These are phyloP conservation scores for Catostylus mosaicus DNA, from an alignment of 30 jellyfish, hydroid and myxozoan species.

Conservation along the genomic window DNA sequence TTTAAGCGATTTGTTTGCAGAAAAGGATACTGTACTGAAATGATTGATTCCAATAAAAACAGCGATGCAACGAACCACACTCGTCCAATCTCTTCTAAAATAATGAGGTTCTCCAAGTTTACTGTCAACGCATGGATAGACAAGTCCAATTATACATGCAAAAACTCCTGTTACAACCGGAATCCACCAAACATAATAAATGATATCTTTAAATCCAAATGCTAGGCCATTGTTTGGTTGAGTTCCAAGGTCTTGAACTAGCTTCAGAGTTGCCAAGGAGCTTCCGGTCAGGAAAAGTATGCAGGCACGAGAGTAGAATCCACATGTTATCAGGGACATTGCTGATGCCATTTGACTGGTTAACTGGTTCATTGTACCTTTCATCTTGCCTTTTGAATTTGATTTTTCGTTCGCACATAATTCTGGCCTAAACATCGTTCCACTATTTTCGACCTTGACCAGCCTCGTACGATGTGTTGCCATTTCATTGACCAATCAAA, in stretches of 20 bases:
- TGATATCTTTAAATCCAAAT: constrained; percentile 18
- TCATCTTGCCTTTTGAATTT: not conserved
- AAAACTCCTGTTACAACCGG: constrained; percentile 65
- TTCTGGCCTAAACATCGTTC: constrained; percentile 27
- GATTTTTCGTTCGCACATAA: not conserved
- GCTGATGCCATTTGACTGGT: constrained; percentile 21
- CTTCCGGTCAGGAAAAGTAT: constrained; percentile 72
- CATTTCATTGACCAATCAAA: constrained; percentile 29
- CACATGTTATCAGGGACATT: constrained; percentile 49
- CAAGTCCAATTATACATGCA: constrained; percentile 73
- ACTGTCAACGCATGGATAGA: constrained; percentile 74
- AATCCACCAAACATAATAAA: constrained; percentile 77
- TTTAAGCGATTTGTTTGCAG: not conserved
- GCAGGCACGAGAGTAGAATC: constrained; percentile 64
- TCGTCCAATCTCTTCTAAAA: constrained; percentile 75
- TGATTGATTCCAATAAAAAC: constrained; percentile 74
- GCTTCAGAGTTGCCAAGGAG: constrained; percentile 50
- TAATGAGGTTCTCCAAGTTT: constrained; percentile 66
- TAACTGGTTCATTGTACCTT: not conserved
- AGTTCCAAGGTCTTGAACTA: constrained; percentile 21
- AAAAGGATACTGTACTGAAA: constrained; percentile 79
- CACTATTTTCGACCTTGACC: constrained; percentile 18
- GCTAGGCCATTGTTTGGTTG: constrained; percentile 3
- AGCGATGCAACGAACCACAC: constrained; percentile 69
- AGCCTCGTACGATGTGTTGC: constrained; percentile 49